Conservation (phyloP, 2,888 invertebrate species). For the Tenthredo distinguenda region DNA sequence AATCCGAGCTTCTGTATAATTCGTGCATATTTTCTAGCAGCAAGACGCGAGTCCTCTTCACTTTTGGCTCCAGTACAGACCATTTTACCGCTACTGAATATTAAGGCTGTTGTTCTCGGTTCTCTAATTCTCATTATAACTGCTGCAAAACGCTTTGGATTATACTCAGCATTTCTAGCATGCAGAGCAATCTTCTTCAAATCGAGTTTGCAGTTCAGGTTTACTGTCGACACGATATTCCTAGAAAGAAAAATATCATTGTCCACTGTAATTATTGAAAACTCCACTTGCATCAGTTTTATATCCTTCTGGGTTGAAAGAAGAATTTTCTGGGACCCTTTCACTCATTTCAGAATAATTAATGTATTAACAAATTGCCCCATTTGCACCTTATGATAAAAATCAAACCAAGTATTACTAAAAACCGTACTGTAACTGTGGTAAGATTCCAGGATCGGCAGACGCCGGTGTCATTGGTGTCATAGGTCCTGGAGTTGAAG, state of each 20-base stretch:
- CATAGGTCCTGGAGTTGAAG: conserved; percentile 90
- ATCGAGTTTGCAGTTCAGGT: conserved; percentile 96
- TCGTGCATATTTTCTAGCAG: conserved; percentile 90
- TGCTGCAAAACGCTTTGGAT: conserved; percentile 99
- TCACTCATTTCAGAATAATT: background rate
- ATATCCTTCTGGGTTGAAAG: conserved; percentile 42
- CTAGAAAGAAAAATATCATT: conserved; percentile 79
- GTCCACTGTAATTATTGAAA: background rate
- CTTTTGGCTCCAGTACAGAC: conserved; percentile 93
- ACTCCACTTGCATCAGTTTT: background rate
- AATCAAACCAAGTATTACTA: background rate
- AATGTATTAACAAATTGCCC: background rate
- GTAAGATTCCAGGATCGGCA: conserved; percentile 95
- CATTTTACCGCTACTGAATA: conserved; percentile 93
- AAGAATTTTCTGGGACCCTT: background rate
- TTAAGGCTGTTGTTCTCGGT: conserved; percentile 92
- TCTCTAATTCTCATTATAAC: conserved; percentile 96
- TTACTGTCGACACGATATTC: conserved; percentile 99
- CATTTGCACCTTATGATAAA: background rate
- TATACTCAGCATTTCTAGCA: conserved; percentile 99
- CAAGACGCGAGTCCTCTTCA: conserved; percentile 88
- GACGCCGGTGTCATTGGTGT: conserved; percentile 88
- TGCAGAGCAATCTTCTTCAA: conserved; percentile 98
- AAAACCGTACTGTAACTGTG: conserved; percentile 90
- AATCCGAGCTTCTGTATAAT: conserved; percentile 91